A percentile compares a stretch with the other conserved stretches of the same genome.
Conservation (phyloP, 2,888 invertebrate species). For the Thymelicus acteon region DNA sequence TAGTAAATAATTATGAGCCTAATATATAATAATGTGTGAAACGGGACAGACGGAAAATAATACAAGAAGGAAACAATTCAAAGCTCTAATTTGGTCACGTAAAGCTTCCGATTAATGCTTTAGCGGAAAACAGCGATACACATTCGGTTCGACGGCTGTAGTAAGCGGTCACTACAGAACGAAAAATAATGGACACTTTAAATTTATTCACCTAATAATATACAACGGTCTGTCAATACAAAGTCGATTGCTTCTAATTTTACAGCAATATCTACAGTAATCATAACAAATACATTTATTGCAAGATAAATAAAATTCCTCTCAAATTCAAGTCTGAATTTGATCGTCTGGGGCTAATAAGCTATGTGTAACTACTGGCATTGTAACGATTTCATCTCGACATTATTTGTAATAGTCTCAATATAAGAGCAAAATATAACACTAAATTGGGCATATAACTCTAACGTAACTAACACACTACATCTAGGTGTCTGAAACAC, state of each 20-base stretch:
- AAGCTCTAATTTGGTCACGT: slow-evolving; percentile 82
- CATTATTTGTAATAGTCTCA: slow-evolving; percentile 40
- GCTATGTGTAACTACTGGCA: slow-evolving; percentile 37
- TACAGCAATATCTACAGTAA: slow-evolving; percentile 23
- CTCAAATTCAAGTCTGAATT: slow-evolving; percentile 31
- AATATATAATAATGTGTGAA: slow-evolving; percentile 70
- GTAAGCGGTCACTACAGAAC: slow-evolving; percentile 64
- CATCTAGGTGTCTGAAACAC: slow-evolving; percentile 78
- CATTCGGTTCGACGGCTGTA: slow-evolving; percentile 55
- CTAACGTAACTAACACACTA: slow-evolving; percentile 66
- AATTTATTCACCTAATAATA: slow-evolving; percentile 11
- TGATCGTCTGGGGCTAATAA: slow-evolving; percentile 28
- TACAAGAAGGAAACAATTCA: slow-evolving; percentile 77
- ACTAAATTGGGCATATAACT: slow-evolving; percentile 70
- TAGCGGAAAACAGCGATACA: slow-evolving; percentile 65
- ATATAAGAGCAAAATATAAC: slow-evolving; percentile 53
- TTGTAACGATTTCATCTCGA: slow-evolving; percentile 19
- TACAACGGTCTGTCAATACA: not conserved
- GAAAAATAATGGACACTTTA: slow-evolving; percentile 40
- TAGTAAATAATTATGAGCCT: slow-evolving; percentile 51
- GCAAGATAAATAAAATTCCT: slow-evolving; percentile 34
- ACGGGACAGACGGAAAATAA: slow-evolving; percentile 75
- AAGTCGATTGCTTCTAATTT: slow-evolving; percentile 11
- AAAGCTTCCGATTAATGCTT: slow-evolving; percentile 76
- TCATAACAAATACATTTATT: slow-evolving; percentile 18